A percentile compares a stretch with the other conserved stretches of the same genome.
Conservation (phyloP, 2,888 invertebrate species). For the Drosophila austrosaltans region DNA sequence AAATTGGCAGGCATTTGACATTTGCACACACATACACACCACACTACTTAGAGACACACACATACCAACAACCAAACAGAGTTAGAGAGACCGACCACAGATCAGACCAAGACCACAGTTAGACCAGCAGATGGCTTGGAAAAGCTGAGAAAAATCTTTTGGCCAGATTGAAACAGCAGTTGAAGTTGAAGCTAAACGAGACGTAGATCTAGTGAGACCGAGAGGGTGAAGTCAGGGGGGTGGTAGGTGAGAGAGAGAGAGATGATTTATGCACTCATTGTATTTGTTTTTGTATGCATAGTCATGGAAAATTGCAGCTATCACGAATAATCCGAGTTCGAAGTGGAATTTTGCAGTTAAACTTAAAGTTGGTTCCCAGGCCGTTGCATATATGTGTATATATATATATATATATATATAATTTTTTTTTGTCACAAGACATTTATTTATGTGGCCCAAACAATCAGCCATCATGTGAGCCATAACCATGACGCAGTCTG, state of each 20-base stretch:
- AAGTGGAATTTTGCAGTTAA: slow-evolving; percentile 23
- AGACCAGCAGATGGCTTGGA: slow-evolving; percentile 27
- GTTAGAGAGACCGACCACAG: slow-evolving; percentile 11
- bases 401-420: background rate
- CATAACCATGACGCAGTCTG: slow-evolving; percentile 60
- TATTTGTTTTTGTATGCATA: slow-evolving; percentile 50
- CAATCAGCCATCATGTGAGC: slow-evolving; percentile 17
- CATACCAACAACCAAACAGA: background rate
- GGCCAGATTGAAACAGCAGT: slow-evolving; percentile 29
- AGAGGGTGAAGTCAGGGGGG: background rate
- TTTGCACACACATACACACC: slow-evolving; percentile 37
- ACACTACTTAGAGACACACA: background rate
- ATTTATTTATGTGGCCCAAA: slow-evolving; percentile 61
- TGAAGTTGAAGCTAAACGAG: slow-evolving; percentile 23
- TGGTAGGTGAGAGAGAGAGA: slow-evolving; percentile 33
- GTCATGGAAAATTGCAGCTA: slow-evolving; percentile 72
- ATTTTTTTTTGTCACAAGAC: slow-evolving; percentile 68
- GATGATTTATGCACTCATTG: slow-evolving; percentile 80
- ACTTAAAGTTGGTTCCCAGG: slow-evolving; percentile 62
- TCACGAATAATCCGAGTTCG: slow-evolving; percentile 63
- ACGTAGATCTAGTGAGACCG: slow-evolving; percentile 12
- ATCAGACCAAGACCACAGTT: slow-evolving; percentile 6
- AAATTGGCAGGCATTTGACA: slow-evolving; percentile 77
- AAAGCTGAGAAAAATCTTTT: slow-evolving; percentile 47
- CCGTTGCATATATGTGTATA: slow-evolving; percentile 47